These are phyloP conservation scores for Plectrocnemia conspersa DNA, from an alignment of 1,140 invertebrate species.

Conservation along the genomic window DNA sequence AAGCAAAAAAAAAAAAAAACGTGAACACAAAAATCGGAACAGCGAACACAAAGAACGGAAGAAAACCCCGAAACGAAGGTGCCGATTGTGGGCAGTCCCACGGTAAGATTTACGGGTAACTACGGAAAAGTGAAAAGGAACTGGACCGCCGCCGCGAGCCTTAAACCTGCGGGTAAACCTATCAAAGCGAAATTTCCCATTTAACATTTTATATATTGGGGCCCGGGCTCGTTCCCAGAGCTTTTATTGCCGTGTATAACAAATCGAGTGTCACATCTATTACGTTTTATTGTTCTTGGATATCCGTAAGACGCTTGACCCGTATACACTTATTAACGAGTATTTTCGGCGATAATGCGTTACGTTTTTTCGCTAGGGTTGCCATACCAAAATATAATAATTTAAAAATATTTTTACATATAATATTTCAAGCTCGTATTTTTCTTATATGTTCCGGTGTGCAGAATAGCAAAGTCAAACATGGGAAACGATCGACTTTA, in stretches of 20 bases:
- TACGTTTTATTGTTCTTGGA: constrained; percentile 1
- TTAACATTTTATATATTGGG: constrained; percentile 7
- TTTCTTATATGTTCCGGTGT: no score
- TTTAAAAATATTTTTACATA: no score
- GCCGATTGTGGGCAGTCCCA: background rate
- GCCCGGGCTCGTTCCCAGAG: background rate
- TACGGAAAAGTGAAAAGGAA: background rate
- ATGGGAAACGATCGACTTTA: no score
- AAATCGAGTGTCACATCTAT: constrained; percentile 1
- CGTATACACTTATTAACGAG: no score
- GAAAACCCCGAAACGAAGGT: background rate
- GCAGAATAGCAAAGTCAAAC: no score
- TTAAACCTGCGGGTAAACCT: constrained; percentile 3
- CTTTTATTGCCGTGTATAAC: constrained; percentile 4
- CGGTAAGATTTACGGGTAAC: background rate
- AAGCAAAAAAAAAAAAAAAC: background rate
- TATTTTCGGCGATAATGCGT: no score
- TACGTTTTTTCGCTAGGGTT: no score
- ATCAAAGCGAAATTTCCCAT: constrained; percentile 1
- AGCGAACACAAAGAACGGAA: background rate
- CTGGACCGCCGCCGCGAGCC: background rate
- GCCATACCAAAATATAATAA: no score
- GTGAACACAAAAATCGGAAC: background rate
- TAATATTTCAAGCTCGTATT: no score
- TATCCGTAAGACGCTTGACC: background rate